Percentiles rank a stretch among this genome's conserved stretches.
Evolutionary conservation across 2,113 vertebrate species (phyloP).

Genomic region (Thalassoma bifasciatum): DNA sequence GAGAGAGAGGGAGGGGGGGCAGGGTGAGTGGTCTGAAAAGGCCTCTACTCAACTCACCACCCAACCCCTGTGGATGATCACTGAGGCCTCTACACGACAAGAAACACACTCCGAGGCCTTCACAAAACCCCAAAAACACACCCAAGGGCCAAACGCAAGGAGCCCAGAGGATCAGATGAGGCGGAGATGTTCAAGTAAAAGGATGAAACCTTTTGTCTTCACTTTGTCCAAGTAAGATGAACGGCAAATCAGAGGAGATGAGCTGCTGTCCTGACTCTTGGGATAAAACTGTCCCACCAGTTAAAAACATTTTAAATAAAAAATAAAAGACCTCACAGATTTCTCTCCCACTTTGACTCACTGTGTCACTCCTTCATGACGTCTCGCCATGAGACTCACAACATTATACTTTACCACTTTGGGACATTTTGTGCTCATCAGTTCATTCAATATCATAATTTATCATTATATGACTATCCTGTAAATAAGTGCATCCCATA

Average conservation of each 20-base stretch:
- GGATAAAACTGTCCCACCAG: no score
- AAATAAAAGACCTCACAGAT: no score
- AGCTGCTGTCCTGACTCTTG: no score
- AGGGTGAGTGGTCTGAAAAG: conserved; percentile 63
- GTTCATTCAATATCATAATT: no score
- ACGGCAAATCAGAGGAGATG: conserved; percentile 7
- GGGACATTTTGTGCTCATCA: no score
- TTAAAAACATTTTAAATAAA: no score
- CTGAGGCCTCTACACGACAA: conserved; percentile 65
- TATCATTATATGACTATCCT: no score
- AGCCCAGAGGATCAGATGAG: conserved; percentile 15
- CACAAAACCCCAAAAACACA: conserved; percentile 45
- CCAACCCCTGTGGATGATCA: conserved; percentile 69
- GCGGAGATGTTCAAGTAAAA: not conserved
- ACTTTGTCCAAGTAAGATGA: not conserved
- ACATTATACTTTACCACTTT: no score
- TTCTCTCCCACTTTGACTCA: no score
- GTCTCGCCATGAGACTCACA: no score
- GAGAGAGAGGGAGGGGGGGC: conserved; percentile 41
- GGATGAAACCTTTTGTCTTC: not conserved
- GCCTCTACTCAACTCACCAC: conserved; percentile 72
- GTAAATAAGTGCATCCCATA: no score
- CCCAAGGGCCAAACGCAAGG: conserved; percentile 37
- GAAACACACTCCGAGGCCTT: conserved; percentile 46
- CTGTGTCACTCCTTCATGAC: no score